Percentiles rank a stretch among this genome's conserved stretches.
Conservation (phyloP, 2,113 vertebrate genomes). For the Sialia sialis region DNA sequence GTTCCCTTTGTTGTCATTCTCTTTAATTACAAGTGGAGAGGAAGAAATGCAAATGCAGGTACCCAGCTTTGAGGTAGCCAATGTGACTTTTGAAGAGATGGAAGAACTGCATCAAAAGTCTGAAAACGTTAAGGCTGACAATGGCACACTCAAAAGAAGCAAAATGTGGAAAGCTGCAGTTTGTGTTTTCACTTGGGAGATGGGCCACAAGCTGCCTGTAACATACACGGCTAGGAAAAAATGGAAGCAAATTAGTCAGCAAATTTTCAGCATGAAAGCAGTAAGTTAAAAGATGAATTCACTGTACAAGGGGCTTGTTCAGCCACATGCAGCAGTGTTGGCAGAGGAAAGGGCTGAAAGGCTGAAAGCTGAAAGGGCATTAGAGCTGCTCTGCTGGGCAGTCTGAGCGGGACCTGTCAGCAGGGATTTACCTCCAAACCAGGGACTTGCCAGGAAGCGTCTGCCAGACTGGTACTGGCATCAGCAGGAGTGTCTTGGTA, state of each 20-base stretch:
- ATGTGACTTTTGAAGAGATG: not conserved
- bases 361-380: not conserved
- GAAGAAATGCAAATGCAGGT: not conserved
- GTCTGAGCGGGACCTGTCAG: not conserved
- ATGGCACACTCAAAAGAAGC: not conserved
- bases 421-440: not conserved
- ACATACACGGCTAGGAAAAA: not conserved
- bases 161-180: not conserved
- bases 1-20: not conserved
- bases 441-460: not conserved
- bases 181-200: not conserved
- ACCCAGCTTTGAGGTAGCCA: not conserved
- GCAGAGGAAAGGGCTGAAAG: not conserved
- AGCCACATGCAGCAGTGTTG: not conserved
- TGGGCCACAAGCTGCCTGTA: not conserved
- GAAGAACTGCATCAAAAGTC: not conserved
- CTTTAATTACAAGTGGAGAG: not conserved
- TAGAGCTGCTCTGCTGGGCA: not conserved
- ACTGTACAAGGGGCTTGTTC: not conserved
- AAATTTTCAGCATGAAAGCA: not conserved
- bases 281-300: not conserved
- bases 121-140: not conserved
- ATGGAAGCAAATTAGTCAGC: not conserved
- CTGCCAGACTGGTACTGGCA: not conserved
- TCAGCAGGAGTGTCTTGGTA: not conserved